Conservation (phyloP, 2,797 vertebrate genomes). For the Sebastiscus albofasciatus region DNA sequence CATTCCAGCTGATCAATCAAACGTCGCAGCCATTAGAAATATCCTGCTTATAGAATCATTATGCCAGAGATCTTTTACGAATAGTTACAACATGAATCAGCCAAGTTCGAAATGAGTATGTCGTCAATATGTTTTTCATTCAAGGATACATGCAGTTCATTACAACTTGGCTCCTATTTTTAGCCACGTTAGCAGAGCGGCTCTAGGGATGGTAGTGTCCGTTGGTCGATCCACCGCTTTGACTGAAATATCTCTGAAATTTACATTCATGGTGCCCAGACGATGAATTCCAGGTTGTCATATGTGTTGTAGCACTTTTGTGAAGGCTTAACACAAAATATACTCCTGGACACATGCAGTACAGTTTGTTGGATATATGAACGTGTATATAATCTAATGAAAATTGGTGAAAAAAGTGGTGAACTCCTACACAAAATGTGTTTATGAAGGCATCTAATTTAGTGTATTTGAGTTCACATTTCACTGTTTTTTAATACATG, state of each 20-base stretch:
- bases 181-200: background rate
- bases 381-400: background rate
- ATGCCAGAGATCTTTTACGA: background rate
- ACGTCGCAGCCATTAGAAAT: constrained; percentile 3
- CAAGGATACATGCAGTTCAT: background rate
- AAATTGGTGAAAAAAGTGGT: background rate
- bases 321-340: background rate
- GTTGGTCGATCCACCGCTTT: background rate
- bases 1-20: constrained; percentile 44
- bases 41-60: constrained; percentile 10
- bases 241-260: background rate
- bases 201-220: background rate
- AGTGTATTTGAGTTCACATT: background rate
- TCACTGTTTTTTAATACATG: background rate
- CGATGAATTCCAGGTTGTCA: background rate
- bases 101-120: background rate
- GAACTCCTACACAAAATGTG: background rate
- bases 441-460: background rate
- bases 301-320: background rate
- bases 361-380: background rate
- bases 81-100: constrained; percentile 13
- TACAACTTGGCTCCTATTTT: background rate
- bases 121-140: background rate
- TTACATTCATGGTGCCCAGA: background rate
- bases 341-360: background rate